Percentiles rank a stretch among this genome's conserved stretches.
These are phyloP conservation scores for Drosophila histrio DNA, from an alignment of 2,888 invertebrate genomes.

Conservation along the genomic window DNA sequence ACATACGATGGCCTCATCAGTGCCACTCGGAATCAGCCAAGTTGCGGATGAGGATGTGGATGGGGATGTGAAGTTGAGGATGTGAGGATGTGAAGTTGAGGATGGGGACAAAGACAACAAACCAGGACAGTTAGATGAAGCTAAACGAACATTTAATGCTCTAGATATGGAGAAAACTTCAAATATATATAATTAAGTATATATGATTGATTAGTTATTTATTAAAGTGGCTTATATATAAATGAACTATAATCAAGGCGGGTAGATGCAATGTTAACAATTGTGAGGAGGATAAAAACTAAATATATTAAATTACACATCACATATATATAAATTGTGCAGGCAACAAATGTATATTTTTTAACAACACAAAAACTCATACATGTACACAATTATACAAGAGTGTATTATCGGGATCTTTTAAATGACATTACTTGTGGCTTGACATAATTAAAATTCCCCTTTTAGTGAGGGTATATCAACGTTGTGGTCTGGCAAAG, in stretches of 20 bases:
- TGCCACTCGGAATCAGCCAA: conserved; percentile 76
- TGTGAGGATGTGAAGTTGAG: neutral
- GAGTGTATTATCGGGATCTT: no score
- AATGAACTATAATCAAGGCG: no score
- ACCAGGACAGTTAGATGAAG: neutral
- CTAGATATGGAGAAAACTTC: neutral
- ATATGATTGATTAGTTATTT: no score
- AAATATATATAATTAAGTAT: no score
- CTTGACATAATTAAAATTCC: neutral
- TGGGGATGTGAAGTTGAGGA: neutral
- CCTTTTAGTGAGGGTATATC: conserved; percentile 1
- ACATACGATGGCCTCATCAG: conserved; percentile 75
- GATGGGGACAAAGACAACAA: conserved; percentile 6
- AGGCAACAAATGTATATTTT: no score
- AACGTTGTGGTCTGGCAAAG: conserved; percentile 29
- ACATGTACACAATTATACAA: no score
- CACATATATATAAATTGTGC: no score
- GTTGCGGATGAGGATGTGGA: conserved; percentile 31
- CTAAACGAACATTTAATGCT: neutral
- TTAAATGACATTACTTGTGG: neutral
- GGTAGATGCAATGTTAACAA: no score
- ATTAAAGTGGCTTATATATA: no score
- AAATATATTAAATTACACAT: no score
- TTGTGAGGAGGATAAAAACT: no score
- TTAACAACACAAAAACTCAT: no score